Percentiles rank a stretch among this genome's conserved stretches.
Evolutionary conservation across 2,888 invertebrate genomes (phyloP).

Genomic region (Dicyrtomina minuta): DNA sequence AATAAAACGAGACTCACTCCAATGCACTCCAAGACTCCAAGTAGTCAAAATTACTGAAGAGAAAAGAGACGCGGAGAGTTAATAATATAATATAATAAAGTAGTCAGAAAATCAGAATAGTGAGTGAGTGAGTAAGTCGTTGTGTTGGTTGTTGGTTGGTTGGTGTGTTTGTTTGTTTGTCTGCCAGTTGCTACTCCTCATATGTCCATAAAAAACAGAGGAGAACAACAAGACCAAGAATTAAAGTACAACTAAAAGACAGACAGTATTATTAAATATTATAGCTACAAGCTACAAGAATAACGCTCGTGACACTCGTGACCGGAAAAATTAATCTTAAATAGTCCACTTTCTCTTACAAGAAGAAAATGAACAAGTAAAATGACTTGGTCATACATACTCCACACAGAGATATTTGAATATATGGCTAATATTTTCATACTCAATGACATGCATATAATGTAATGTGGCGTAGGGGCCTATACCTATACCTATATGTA

Average conservation of each 20-base stretch:
- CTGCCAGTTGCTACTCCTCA: neutral
- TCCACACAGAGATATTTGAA: neutral
- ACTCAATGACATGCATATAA: neutral
- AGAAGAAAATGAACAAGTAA: conserved; percentile 32
- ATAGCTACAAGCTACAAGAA: neutral
- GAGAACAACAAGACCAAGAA: neutral
- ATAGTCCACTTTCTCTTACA: conserved; percentile 33
- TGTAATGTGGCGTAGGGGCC: too few relatives aligned
- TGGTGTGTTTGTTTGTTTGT: neutral
- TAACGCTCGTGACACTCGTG: conserved; percentile 28
- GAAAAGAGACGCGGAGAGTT: too few relatives aligned
- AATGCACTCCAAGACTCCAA: too few relatives aligned
- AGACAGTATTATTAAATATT: neutral
- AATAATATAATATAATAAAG: too few relatives aligned
- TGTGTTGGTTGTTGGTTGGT: too few relatives aligned
- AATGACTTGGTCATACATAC: neutral
- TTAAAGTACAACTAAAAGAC: neutral
- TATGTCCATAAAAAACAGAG: neutral
- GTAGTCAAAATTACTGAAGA: too few relatives aligned
- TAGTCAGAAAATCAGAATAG: too few relatives aligned
- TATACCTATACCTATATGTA: neutral
- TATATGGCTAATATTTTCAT: neutral
- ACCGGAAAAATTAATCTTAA: conserved; percentile 32
- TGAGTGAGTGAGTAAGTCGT: too few relatives aligned
- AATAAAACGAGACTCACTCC: too few relatives aligned